Base-by-base conservation (phyloP, 2,888 invertebrate genomes). In the Pristionchus japonicus region DNA sequence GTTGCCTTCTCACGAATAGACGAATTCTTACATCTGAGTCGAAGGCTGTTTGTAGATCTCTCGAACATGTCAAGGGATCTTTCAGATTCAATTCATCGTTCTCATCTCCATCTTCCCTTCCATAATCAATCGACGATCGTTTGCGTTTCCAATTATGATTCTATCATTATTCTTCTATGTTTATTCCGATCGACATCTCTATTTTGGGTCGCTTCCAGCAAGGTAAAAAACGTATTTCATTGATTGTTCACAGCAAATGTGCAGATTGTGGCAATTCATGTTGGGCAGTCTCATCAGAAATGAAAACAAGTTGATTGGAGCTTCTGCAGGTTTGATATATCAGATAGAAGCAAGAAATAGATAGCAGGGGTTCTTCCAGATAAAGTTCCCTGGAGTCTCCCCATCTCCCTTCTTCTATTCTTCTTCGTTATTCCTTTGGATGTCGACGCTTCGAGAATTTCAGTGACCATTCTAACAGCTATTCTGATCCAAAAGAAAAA, bases 171-270 rank as follows among this genome's bases (percentile, higher is more conserved):
- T 77, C 9, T 77, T 77, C 23, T 77, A 43, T 43, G 13, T 43
- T 7, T 77, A 13, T 20, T 43, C n/a, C 31, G 77, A 77, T 43
- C 40, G 77, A 77, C 4, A 77, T 11, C 23, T 23, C 23, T 23
- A 77, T 77, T 77, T 77, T n/a, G 77, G 77, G 40, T n/a, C 77
- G 20, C 77, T 77, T 40, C 77, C 77, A 77, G n/a, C 77, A 20
- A 77, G 77, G 77, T 77, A 13, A 43, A 37, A 31, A 37, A 77
- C 15, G 40, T 40, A 40, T n/a, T 11, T 43, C 17, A 40, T 23
- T 43, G 9, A 40, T 23, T n/a, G n/a, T n/a, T n/a, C n/a, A n/a
- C n/a, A n/a, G n/a, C 43, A 77, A 20, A 27, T n/a, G n/a, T n/a
- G 9, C 77, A 77, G 77, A 23, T n/a, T 77, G n/a, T 77, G 77